Evolutionary conservation across 2,888 invertebrate genomes (phyloP).

Genomic region (Pycnomerus fuliginosus): DNA sequence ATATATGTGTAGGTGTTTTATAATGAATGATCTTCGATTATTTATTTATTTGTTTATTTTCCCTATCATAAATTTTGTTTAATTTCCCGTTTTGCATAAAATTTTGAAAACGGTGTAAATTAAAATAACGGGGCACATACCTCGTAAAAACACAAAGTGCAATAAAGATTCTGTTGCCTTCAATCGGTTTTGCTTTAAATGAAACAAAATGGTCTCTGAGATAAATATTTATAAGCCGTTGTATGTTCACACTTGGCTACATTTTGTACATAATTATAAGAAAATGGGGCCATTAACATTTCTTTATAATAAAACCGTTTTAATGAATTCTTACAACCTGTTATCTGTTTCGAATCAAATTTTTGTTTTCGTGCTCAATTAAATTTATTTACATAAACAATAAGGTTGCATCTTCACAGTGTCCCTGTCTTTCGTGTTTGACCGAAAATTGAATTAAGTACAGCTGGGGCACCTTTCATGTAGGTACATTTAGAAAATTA

Average conservation of each 20-base stretch:
- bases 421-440: neutral
- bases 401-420: constrained; percentile 5
- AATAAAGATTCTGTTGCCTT: too few relatives aligned
- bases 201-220: too few relatives aligned
- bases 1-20: too few relatives aligned
- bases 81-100: too few relatives aligned
- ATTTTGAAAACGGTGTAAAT: too few relatives aligned
- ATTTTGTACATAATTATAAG: constrained; percentile 23
- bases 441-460: constrained; percentile 34
- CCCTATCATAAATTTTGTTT: too few relatives aligned
- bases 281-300: constrained; percentile 25
- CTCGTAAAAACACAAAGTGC: too few relatives aligned
- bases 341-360: constrained; percentile 24
- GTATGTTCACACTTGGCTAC: constrained; percentile 26
- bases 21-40: too few relatives aligned
- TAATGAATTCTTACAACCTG: constrained; percentile 32
- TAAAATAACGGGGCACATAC: too few relatives aligned
- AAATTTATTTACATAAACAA: constrained; percentile 22
- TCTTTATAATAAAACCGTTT: constrained; percentile 25
- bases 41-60: too few relatives aligned
- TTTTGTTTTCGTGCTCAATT: constrained; percentile 21
- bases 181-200: too few relatives aligned
- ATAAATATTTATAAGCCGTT: constrained; percentile 20
- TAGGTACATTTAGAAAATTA: constrained; percentile 42
- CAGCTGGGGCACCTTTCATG: constrained; percentile 31